phyloP scores from a whole-genome alignment of 2,113 vertebrate genomes.

The Oryzias celebensis region DNA sequence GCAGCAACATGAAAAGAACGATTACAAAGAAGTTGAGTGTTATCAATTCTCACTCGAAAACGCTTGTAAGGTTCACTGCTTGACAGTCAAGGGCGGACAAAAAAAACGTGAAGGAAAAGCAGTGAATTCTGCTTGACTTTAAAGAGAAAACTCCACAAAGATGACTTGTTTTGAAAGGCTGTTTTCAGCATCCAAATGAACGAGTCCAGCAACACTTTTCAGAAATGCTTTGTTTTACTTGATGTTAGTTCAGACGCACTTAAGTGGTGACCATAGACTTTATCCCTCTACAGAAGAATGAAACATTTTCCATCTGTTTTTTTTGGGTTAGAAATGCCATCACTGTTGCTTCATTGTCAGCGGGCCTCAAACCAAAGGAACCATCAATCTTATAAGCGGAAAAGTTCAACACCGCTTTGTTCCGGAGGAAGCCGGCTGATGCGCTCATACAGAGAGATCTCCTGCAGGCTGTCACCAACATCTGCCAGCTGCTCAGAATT shows the following conservation, averaged over 20 bases:
- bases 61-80: slow-evolving; percentile 7
- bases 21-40: too few relatives aligned
- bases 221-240: slow-evolving; percentile 7
- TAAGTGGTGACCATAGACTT: not conserved
- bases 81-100: not conserved
- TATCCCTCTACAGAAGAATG: not conserved
- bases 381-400: slow-evolving; percentile 49
- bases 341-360: slow-evolving; percentile 13
- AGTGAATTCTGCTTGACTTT: slow-evolving; percentile 31
- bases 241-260: not conserved
- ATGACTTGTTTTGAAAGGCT: slow-evolving; percentile 21
- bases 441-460: slow-evolving; percentile 46
- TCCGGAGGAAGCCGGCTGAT: slow-evolving; percentile 20
- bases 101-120: not conserved
- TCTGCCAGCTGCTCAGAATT: too few relatives aligned
- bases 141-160: slow-evolving; percentile 12
- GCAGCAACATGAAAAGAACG: not conserved
- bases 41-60: slow-evolving; percentile 22
- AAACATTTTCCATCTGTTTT: too few relatives aligned
- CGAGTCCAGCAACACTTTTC: slow-evolving; percentile 14
- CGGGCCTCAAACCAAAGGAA: slow-evolving; percentile 14
- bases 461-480: slow-evolving; percentile 3
- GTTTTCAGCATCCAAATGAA: slow-evolving; percentile 18
- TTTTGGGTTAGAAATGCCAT: slow-evolving; percentile 34
- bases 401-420: slow-evolving; percentile 34